A percentile compares a stretch with the other conserved stretches of the same genome.
Conservation (phyloP, 2,113 vertebrate genomes). For the Dermatemys mawii region DNA sequence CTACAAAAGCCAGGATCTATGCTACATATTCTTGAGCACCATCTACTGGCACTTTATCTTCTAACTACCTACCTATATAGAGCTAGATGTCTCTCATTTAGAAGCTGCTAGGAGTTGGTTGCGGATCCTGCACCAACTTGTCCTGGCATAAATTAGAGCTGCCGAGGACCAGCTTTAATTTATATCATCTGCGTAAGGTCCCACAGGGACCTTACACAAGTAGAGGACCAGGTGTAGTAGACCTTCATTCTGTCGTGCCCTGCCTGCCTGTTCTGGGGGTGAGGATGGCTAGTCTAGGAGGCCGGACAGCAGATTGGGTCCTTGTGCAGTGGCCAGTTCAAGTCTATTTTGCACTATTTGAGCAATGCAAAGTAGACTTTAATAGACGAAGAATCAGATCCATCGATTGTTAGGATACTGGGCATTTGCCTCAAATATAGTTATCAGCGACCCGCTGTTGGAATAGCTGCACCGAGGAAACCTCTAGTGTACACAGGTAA, state of each 20-base stretch:
- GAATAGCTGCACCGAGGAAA: neutral
- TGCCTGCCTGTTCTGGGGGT: accelerated
- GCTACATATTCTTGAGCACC: slow-evolving; percentile 69
- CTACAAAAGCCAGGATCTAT: slow-evolving; percentile 9
- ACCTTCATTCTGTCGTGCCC: neutral
- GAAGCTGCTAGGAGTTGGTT: neutral
- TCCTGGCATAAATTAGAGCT: neutral
- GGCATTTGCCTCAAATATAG: neutral
- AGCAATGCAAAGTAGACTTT: neutral
- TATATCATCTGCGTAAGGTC: neutral
- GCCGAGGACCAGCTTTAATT: neutral
- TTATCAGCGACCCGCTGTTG: neutral
- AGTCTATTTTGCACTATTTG: neutral
- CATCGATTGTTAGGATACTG: neutral
- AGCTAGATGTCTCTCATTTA: neutral
- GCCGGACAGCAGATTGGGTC: neutral
- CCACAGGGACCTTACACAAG: accelerated
- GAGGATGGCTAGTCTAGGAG: neutral
- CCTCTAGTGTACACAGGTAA: neutral
- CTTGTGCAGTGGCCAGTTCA: neutral
- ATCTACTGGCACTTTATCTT: slow-evolving; percentile 67
- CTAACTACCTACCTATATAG: neutral
- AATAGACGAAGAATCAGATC: neutral
- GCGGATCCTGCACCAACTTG: neutral
- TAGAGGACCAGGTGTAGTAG: accelerated